Conservation (phyloP, 1,140 invertebrate genomes). For the Drosophila pandora region DNA sequence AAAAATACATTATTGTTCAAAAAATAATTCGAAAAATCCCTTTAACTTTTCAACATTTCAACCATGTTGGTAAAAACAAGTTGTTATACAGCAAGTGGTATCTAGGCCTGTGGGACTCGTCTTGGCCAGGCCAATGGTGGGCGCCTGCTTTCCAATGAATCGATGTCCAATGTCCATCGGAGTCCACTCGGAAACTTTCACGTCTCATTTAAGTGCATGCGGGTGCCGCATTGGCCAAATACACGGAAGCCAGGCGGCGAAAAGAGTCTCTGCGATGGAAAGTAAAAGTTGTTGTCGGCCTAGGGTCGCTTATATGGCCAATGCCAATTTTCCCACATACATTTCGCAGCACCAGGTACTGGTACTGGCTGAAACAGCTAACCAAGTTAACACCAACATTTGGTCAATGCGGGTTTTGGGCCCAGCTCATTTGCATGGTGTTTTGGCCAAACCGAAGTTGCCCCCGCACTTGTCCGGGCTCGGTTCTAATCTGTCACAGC, state of each 20-base stretch:
- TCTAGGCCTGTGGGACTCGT: background rate
- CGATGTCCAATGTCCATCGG: constrained; percentile 31
- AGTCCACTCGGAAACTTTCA: constrained; percentile 66
- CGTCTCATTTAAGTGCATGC: constrained; percentile 77
- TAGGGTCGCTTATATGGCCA: constrained; percentile 72
- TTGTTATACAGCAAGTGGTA: background rate
- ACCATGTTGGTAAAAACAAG: background rate
- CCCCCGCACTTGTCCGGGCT: constrained; percentile 43
- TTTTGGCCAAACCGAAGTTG: constrained; percentile 58
- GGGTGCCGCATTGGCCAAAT: constrained; percentile 49
- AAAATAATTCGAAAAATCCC: background rate
- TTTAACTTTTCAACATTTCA: background rate
- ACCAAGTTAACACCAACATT: constrained; percentile 72
- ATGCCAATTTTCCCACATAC: constrained; percentile 80
- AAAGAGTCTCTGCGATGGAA: constrained; percentile 64
- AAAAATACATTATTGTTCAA: background rate
- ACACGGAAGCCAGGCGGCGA: constrained; percentile 61
- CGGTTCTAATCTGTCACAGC: constrained; percentile 64
- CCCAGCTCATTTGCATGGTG: constrained; percentile 58
- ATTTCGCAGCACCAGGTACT: constrained; percentile 46
- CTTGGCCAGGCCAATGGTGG: constrained; percentile 23
- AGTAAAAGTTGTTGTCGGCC: constrained; percentile 75
- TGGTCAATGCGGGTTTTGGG: constrained; percentile 46
- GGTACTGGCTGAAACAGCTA: constrained; percentile 10
- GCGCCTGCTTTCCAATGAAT: constrained; percentile 66